phyloP scores from a whole-genome alignment of 2,888 invertebrate species.

The Heliconius ismenius region DNA sequence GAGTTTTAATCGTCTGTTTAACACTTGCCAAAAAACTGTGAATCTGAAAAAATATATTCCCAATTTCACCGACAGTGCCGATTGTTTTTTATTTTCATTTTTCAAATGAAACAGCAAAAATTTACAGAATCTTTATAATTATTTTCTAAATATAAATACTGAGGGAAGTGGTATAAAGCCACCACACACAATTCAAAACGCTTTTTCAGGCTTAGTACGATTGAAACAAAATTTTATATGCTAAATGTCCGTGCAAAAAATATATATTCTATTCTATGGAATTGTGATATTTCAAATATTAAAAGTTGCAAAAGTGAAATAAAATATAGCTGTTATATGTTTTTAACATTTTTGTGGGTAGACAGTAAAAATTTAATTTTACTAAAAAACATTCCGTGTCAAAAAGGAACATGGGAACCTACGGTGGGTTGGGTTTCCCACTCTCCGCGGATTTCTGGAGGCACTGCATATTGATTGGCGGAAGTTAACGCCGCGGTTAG shows the following conservation, averaged over 20 bases:
- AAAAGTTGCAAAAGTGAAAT: too few relatives aligned
- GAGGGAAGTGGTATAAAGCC: constrained; percentile 1
- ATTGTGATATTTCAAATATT: background rate
- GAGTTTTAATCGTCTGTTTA: too few relatives aligned
- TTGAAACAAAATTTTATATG: background rate
- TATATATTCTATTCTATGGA: background rate
- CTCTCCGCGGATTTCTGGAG: too few relatives aligned
- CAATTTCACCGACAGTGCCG: background rate
- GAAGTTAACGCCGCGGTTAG: background rate
- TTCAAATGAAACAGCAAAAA: too few relatives aligned
- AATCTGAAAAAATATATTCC: too few relatives aligned
- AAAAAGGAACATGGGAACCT: too few relatives aligned
- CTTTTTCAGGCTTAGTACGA: background rate
- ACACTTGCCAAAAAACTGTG: too few relatives aligned
- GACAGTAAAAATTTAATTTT: too few relatives aligned
- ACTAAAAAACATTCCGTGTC: too few relatives aligned
- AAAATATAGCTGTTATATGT: too few relatives aligned
- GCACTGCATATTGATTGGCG: background rate
- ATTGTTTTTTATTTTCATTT: background rate
- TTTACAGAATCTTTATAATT: background rate
- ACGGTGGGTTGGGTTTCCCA: too few relatives aligned
- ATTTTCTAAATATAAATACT: constrained; percentile 3
- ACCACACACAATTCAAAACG: constrained; percentile 2
- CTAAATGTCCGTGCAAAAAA: background rate
- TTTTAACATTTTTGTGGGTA: too few relatives aligned